phyloP scores from a whole-genome alignment of 2,797 vertebrate genomes.

The Periparus ater region DNA sequence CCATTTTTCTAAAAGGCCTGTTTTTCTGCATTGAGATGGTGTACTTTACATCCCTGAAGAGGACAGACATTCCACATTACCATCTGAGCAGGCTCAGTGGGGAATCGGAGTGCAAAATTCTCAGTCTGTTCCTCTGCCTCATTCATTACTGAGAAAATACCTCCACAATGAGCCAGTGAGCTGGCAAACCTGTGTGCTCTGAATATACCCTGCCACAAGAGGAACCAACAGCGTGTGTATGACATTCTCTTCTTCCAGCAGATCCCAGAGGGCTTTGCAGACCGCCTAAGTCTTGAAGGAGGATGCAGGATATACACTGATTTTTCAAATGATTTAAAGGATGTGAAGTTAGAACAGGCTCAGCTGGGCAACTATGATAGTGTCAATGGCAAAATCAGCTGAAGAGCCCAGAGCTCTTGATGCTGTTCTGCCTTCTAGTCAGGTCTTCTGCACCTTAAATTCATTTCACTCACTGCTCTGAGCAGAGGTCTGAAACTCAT shows the following conservation, averaged over 20 bases:
- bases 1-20: background rate
- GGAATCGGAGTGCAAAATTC: background rate
- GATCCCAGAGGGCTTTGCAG: background rate
- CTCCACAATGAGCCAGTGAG: background rate
- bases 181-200: background rate
- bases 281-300: background rate
- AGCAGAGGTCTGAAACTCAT: background rate
- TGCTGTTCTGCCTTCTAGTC: background rate
- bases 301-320: background rate
- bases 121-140: background rate
- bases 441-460: background rate
- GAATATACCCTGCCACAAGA: background rate
- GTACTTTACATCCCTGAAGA: background rate
- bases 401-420: background rate
- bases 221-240: background rate
- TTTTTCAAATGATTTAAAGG: background rate
- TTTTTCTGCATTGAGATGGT: background rate
- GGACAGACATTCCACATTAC: background rate
- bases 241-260: background rate
- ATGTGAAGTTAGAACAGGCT: background rate
- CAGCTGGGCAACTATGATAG: background rate
- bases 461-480: background rate
- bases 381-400: background rate
- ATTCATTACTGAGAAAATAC: background rate
- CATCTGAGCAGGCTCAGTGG: background rate